These are phyloP conservation scores for Stercorarius parasiticus DNA, from an alignment of 2,113 vertebrate species.

Conservation along the genomic window DNA sequence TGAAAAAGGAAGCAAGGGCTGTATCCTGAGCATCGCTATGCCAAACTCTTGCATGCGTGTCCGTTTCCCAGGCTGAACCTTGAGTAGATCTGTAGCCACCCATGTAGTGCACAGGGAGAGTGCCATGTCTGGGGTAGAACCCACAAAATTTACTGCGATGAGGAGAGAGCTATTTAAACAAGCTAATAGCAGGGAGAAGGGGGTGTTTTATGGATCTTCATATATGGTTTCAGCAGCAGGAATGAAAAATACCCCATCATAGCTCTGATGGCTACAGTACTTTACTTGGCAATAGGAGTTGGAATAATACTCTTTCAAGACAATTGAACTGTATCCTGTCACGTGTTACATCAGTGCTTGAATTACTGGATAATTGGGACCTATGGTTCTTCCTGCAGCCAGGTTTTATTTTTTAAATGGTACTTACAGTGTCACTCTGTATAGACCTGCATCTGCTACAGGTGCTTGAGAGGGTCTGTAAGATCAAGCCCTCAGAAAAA, in stretches of 20 bases:
- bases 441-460: background rate
- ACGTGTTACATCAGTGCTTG: background rate
- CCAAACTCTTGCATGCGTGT: background rate
- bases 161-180: background rate
- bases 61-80: accelerated
- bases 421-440: background rate
- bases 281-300: background rate
- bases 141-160: background rate
- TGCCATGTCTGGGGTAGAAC: background rate
- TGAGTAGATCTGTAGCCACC: background rate
- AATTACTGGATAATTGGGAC: background rate
- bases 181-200: background rate
- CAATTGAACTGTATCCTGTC: background rate
- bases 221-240: background rate
- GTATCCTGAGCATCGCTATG: background rate
- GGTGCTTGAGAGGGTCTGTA: background rate
- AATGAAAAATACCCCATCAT: background rate
- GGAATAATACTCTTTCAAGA: conserved; percentile 16
- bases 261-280: background rate
- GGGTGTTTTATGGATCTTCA: background rate
- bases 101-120: background rate
- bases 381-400: background rate
- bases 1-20: background rate
- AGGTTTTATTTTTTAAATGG: conserved; percentile 20
- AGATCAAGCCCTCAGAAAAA: background rate